Evolutionary conservation across 1,140 invertebrate species (phyloP).

Genomic region (Oscheius sp.): DNA sequence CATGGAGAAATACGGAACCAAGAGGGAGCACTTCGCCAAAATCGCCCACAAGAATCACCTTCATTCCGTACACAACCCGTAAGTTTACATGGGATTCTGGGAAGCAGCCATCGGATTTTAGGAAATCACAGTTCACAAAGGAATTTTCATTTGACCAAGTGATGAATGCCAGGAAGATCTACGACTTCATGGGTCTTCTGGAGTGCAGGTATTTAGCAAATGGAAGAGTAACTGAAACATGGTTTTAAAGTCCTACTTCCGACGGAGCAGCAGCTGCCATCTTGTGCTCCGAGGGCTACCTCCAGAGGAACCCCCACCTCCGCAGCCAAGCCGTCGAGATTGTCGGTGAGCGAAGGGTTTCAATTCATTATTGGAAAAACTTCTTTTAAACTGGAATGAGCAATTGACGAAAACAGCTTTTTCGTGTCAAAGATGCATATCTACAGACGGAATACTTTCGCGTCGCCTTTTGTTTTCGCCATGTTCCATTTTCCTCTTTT

Average conservation of each 20-base stretch:
- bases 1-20: conserved; percentile 92
- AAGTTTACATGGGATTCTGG: conserved; percentile 59
- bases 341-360: conserved; percentile 61
- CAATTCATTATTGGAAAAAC: too few relatives aligned
- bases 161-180: conserved; percentile 77
- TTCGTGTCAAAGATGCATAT: too few relatives aligned
- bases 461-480: too few relatives aligned
- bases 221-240: neutral
- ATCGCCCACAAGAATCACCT: conserved; percentile 96
- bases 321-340: conserved; percentile 85
- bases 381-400: too few relatives aligned
- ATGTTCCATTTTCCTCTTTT: too few relatives aligned
- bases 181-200: conserved; percentile 85
- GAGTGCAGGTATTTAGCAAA: conserved; percentile 70
- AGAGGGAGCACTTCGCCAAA: conserved; percentile 87
- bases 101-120: neutral
- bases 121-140: conserved; percentile 82
- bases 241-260: conserved; percentile 74
- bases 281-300: conserved; percentile 82
- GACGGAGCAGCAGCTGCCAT: conserved; percentile 91
- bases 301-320: conserved; percentile 75
- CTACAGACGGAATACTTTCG: too few relatives aligned
- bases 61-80: conserved; percentile 90
- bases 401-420: too few relatives aligned
- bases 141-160: conserved; percentile 86